These are phyloP conservation scores for Lasioglossum oenotherae DNA, from an alignment of 2,888 invertebrate genomes.

Conservation along the genomic window DNA sequence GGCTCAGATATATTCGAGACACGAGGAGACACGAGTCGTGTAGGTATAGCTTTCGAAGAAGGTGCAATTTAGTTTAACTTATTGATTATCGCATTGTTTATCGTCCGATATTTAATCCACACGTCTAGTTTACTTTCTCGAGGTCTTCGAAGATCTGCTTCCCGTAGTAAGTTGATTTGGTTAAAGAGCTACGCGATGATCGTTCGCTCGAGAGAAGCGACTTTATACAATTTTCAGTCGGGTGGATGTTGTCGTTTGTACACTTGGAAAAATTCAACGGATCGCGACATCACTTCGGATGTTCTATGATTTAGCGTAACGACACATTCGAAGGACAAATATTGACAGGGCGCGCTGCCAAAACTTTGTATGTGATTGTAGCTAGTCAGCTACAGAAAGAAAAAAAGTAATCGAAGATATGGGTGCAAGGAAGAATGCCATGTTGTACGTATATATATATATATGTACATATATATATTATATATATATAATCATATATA, in stretches of 20 bases:
- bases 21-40: constrained; percentile 12
- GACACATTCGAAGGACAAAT: constrained; percentile 34
- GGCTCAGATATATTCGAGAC: constrained; percentile 56
- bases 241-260: background rate
- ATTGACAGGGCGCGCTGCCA: constrained; percentile 72
- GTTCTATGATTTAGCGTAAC: constrained; percentile 24
- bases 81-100: constrained; percentile 37
- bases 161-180: constrained; percentile 1
- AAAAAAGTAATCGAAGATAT: constrained; percentile 50
- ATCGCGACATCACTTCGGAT: background rate
- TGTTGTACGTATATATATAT: constrained; percentile 29
- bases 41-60: constrained; percentile 40
- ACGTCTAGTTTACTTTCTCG: constrained; percentile 14
- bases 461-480: background rate
- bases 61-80: constrained; percentile 61
- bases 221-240: constrained; percentile 15
- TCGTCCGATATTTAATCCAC: constrained; percentile 27
- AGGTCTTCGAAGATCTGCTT: constrained; percentile 10
- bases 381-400: constrained; percentile 69
- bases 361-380: constrained; percentile 73
- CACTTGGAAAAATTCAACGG: constrained; percentile 9
- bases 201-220: constrained; percentile 1
- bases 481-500: background rate
- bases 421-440: constrained; percentile 74
- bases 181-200: constrained; percentile 5